Evolutionary conservation across 2,797 vertebrate species (phyloP).

Genomic region (Cheirogaleus major): DNA sequence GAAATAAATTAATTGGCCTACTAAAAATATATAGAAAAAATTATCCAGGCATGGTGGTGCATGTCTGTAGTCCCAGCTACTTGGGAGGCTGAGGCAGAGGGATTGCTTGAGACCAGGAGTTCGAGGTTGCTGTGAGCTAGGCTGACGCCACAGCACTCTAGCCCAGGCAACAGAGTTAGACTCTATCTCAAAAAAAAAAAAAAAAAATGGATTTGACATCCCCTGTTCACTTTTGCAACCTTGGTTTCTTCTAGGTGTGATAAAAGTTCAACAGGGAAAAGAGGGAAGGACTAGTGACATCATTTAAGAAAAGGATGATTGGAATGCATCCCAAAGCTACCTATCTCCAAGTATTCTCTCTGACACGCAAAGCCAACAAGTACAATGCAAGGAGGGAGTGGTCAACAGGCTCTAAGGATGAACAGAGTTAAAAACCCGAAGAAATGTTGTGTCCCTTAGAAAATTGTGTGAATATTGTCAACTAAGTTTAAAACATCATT

Average conservation of each 20-base stretch:
- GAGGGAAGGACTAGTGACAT: not conserved
- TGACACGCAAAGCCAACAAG: not conserved
- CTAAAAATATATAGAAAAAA: too few relatives aligned
- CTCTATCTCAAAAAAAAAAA: too few relatives aligned
- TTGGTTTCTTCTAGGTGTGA: not conserved
- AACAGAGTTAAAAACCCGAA: not conserved
- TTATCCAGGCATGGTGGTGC: too few relatives aligned
- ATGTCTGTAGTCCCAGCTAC: too few relatives aligned
- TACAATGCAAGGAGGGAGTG: not conserved
- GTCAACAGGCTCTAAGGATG: not conserved
- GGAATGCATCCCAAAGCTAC: not conserved
- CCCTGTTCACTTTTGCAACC: not conserved
- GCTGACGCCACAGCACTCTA: too few relatives aligned
- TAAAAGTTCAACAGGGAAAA: not conserved
- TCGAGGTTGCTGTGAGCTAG: too few relatives aligned
- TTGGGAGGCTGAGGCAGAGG: too few relatives aligned
- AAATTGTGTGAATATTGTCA: not conserved
- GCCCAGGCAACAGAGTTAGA: too few relatives aligned
- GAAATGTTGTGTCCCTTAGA: not conserved
- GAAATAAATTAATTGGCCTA: too few relatives aligned
- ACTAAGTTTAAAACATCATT: slow-evolving; percentile 8
- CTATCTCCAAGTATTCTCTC: not conserved
- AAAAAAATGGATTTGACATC: not conserved
- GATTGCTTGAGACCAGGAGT: too few relatives aligned
- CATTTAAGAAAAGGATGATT: not conserved